Evolutionary conservation across 2,113 vertebrate species (phyloP).

Genomic region (Odontesthes bonariensis): DNA sequence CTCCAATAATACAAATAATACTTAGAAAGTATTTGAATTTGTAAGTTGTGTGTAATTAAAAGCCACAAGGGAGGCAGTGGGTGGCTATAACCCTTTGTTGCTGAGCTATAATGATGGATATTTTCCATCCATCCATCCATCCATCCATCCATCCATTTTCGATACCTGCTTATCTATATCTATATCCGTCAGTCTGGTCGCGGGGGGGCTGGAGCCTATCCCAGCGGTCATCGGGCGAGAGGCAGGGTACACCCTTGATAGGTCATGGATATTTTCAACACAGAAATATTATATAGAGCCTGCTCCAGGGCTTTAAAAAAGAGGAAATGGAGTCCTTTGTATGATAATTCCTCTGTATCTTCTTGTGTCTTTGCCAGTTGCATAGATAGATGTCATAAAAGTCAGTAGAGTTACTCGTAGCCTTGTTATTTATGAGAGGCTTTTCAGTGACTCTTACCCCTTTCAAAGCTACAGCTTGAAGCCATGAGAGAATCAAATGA

Average conservation of each 20-base stretch:
- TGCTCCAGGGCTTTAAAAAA: conserved; percentile 2
- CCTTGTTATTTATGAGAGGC: no score
- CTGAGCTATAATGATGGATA: conserved; percentile 30
- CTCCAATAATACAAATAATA: background rate
- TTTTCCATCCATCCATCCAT: no score
- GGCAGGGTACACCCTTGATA: no score
- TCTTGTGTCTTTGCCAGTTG: no score
- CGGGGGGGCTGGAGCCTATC: no score
- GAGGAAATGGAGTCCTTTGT: background rate
- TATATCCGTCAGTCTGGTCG: no score
- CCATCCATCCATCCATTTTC: no score
- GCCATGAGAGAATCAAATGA: background rate
- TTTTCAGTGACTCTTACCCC: no score
- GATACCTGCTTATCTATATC: no score
- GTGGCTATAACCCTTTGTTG: conserved; percentile 28
- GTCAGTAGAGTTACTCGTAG: no score
- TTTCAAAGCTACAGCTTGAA: background rate
- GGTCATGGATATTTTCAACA: conserved; percentile 24
- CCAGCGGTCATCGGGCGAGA: no score
- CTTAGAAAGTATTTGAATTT: conserved; percentile 46
- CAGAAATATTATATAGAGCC: background rate
- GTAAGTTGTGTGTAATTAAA: conserved; percentile 52
- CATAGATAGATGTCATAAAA: no score
- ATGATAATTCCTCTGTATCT: background rate
- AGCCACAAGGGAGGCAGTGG: conserved; percentile 20